Base-by-base conservation (phyloP, 2,797 vertebrate species). In the Chelon labrosus region DNA sequence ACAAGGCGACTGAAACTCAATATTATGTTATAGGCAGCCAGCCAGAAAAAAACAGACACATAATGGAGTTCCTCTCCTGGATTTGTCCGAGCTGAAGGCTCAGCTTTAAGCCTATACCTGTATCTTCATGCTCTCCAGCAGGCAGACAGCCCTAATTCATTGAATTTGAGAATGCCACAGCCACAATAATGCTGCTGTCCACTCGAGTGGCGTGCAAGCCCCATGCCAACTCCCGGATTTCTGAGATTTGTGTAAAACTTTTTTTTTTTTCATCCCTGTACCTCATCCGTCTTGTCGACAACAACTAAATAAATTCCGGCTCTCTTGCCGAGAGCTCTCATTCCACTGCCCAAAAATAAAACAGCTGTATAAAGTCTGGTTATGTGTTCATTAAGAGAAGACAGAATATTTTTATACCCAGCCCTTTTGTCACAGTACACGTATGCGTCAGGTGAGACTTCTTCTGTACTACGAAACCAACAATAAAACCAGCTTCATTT, bases 141-240 rank as follows among this genome's bases (percentile, higher is more conserved):
- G 77, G 73, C 77, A 80, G 58, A 44, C 66, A 86, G 82, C 77
- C 75, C 76, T 84, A 85, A 91, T 89, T 88, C 85, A 75, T 70
- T 85, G 78, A 91, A 88, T 91, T 79, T 82, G 82, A 91, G 86
- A 94, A 92, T 85, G 85, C 89, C 88, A 90, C 73, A 38, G 85
- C 73, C 83, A 85, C 78, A 81, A 71, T 80, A 86, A 89, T 76
- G 78, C 78, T 25, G 70, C 84, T 85, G 89, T 91, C 86, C 78
- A 87, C 72, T 85, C 73, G 56, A 86, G 82, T 71, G 77, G 66
- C n/a, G 55, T 58, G 50, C 70, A 46, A 85, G 70, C 75, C 56
- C 59, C 13, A 20, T 53, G 80, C 86, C 90, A 90, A 76, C 80
- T 66, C 66, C 64, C 2, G 38, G 71, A 66, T 87, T 88, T 89